Percentiles rank a stretch among this genome's conserved stretches.
Conservation (phyloP, 2,888 invertebrate species). For the Plagodis pulveraria region DNA sequence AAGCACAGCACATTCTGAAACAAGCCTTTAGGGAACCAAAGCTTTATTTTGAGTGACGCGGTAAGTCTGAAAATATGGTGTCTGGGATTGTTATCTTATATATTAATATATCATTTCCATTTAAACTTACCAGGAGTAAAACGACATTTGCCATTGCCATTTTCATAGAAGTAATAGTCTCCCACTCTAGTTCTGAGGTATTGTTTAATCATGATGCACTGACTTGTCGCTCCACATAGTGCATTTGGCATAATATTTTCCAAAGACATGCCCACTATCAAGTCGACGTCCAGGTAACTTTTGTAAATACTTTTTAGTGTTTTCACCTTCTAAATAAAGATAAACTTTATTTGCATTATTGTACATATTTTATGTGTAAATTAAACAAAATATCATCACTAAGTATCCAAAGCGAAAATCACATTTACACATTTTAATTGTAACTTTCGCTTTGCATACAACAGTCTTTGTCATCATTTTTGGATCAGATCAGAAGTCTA, state of each 20-base stretch:
- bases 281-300: conserved; percentile 90
- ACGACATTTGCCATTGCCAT: conserved; percentile 54
- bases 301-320: conserved; percentile 76
- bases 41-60: too few relatives aligned
- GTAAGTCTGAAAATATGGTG: too few relatives aligned
- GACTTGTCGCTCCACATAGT: conserved; percentile 90
- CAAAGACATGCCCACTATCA: conserved; percentile 90
- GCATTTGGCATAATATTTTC: conserved; percentile 89
- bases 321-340: conserved; percentile 30
- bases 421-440: too few relatives aligned
- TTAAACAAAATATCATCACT: not conserved
- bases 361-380: too few relatives aligned
- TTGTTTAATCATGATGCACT: conserved; percentile 91
- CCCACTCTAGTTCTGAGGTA: conserved; percentile 90
- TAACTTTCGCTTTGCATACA: too few relatives aligned
- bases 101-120: too few relatives aligned
- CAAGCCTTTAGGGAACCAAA: too few relatives aligned
- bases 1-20: too few relatives aligned
- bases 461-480: not conserved
- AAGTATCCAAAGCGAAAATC: not conserved
- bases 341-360: not conserved
- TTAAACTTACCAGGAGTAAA: conserved; percentile 33
- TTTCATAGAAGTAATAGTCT: conserved; percentile 92
- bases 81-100: too few relatives aligned
- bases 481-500: too few relatives aligned